Evolutionary conservation across 2,113 vertebrate species (phyloP).

Genomic region (Nothoprocta perdicaria): DNA sequence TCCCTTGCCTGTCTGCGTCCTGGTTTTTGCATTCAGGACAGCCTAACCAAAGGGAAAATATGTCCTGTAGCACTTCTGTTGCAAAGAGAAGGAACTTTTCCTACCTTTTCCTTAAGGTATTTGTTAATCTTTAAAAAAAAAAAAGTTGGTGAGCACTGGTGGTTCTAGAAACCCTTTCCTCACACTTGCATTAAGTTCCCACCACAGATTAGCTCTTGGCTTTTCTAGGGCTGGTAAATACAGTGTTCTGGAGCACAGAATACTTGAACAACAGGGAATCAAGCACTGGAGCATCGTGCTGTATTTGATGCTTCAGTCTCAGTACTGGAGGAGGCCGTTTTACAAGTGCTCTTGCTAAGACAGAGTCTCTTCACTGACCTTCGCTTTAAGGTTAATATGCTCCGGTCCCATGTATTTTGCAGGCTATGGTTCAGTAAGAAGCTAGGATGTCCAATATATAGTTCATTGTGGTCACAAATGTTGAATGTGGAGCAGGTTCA

Average conservation of each 20-base stretch:
- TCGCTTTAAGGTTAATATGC: background rate
- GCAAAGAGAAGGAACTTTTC: background rate
- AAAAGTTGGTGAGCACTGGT: background rate
- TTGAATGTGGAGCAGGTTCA: background rate
- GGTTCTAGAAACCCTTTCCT: background rate
- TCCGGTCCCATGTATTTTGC: background rate
- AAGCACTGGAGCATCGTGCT: background rate
- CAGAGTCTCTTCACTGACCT: background rate
- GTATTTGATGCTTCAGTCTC: background rate
- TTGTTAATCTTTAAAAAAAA: background rate
- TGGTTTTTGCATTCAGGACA: background rate
- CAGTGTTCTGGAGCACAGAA: background rate
- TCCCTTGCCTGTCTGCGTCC: background rate
- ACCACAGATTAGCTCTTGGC: background rate
- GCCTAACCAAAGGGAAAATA: fast-evolving
- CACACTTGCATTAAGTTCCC: background rate
- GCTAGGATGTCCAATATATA: background rate
- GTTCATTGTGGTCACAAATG: background rate
- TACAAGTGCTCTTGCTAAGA: background rate
- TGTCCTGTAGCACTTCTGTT: background rate
- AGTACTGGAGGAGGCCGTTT: background rate
- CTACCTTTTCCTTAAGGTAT: background rate
- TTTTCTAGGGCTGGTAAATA: background rate
- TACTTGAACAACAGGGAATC: background rate
- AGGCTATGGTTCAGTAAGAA: background rate